phyloP scores from a whole-genome alignment of 2,797 vertebrate species.

The Eulemur coronatus region DNA sequence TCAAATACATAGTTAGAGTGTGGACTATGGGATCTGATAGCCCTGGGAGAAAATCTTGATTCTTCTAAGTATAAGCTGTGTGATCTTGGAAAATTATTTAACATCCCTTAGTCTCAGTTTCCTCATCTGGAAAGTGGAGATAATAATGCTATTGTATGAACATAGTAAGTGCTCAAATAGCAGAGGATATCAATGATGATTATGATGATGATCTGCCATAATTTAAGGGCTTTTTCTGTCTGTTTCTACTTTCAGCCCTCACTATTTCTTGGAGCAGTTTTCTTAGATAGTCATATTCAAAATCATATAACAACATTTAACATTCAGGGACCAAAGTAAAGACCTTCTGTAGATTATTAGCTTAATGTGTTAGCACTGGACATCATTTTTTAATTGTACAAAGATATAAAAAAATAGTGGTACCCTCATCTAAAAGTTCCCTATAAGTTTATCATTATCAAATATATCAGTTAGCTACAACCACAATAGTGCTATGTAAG shows the following conservation, averaged over 20 bases:
- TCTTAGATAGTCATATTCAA: slow-evolving; percentile 19
- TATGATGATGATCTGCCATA: not conserved
- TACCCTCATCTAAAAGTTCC: not conserved
- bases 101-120: not conserved
- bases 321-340: not conserved
- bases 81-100: slow-evolving; percentile 7
- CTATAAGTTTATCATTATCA: slow-evolving; percentile 4
- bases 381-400: not conserved
- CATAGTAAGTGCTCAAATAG: not conserved
- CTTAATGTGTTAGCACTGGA: not conserved
- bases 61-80: not conserved
- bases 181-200: not conserved
- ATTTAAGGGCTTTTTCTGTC: not conserved
- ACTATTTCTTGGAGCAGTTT: slow-evolving; percentile 24
- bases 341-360: not conserved
- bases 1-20: not conserved
- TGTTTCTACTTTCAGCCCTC: not conserved
- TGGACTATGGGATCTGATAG: not conserved
- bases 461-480: not conserved
- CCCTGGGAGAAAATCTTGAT: not conserved
- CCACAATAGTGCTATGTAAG: not conserved
- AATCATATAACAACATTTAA: not conserved
- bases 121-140: not conserved
- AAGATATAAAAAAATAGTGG: not conserved
- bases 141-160: slow-evolving; percentile 18